Percentiles rank a stretch among this genome's conserved stretches.
Evolutionary conservation across 2,113 vertebrate genomes (phyloP).

Genomic region (Rhizomys pruinosus): DNA sequence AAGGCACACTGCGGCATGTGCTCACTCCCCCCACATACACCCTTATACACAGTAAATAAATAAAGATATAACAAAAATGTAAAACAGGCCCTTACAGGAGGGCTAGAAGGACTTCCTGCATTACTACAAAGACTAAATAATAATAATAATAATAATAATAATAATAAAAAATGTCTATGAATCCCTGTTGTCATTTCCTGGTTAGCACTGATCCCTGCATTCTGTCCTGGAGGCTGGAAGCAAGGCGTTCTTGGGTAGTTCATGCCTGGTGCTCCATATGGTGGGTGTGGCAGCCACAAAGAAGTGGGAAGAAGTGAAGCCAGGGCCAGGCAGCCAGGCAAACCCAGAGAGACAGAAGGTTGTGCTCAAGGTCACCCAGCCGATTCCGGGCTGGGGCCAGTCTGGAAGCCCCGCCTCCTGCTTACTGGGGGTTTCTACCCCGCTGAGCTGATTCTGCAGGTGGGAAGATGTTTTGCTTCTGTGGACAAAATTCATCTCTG

Average conservation of each 20-base stretch:
- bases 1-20: background rate
- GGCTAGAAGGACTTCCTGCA: background rate
- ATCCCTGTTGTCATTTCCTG: background rate
- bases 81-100: background rate
- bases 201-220: background rate
- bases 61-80: too few relatives aligned
- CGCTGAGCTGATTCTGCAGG: conserved; percentile 57
- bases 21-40: background rate
- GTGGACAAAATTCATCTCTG: conserved; percentile 55
- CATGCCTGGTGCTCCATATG: background rate
- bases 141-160: too few relatives aligned
- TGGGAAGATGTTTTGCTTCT: conserved; percentile 54
- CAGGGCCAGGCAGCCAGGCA: background rate
- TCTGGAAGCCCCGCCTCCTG: background rate
- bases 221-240: background rate
- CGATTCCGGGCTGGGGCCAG: background rate
- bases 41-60: too few relatives aligned
- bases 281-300: background rate
- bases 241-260: background rate
- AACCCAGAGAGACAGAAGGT: background rate
- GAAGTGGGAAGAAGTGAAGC: background rate
- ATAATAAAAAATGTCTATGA: background rate
- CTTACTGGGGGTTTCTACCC: conserved; percentile 39
- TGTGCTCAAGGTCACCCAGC: conserved; percentile 50
- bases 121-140: background rate